Evolutionary conservation across 2,113 vertebrate genomes (phyloP).

Genomic region (Anarhynchus alexandrinus): DNA sequence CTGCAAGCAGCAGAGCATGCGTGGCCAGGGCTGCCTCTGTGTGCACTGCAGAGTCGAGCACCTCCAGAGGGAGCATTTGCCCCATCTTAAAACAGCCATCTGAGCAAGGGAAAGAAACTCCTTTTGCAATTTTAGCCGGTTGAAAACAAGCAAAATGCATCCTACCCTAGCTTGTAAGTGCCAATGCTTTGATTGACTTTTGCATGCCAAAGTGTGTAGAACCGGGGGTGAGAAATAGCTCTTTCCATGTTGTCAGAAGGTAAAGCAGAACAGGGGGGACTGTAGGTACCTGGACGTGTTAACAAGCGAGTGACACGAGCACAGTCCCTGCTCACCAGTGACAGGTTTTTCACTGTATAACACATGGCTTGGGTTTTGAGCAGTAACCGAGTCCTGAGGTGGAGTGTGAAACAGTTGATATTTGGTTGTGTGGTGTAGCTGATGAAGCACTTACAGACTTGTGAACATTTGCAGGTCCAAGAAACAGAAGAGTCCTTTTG

Average conservation of each 20-base stretch:
- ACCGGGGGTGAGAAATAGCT: not conserved
- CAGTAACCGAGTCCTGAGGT: not conserved
- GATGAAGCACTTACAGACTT: not conserved
- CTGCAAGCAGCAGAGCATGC: not conserved
- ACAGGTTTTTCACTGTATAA: not conserved
- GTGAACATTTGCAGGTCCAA: not conserved
- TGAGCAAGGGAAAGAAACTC: not conserved
- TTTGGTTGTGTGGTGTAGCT: not conserved
- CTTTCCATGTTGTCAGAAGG: not conserved
- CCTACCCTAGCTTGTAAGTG: not conserved
- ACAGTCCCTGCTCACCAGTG: not conserved
- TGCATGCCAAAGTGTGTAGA: rapidly evolving
- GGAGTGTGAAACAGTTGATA: not conserved
- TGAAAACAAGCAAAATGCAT: not conserved
- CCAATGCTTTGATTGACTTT: not conserved
- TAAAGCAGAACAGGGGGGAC: not conserved
- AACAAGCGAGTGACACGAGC: rapidly evolving
- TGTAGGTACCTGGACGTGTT: not conserved
- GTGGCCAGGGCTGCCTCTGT: rapidly evolving
- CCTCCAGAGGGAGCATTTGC: slow-evolving; percentile 60
- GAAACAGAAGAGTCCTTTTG: not conserved
- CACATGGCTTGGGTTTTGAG: not conserved
- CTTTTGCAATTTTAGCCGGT: not conserved
- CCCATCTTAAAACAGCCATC: not conserved
- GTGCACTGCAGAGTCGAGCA: not conserved